phyloP scores from a whole-genome alignment of 2,113 vertebrate genomes.

The Archilochus colubris region DNA sequence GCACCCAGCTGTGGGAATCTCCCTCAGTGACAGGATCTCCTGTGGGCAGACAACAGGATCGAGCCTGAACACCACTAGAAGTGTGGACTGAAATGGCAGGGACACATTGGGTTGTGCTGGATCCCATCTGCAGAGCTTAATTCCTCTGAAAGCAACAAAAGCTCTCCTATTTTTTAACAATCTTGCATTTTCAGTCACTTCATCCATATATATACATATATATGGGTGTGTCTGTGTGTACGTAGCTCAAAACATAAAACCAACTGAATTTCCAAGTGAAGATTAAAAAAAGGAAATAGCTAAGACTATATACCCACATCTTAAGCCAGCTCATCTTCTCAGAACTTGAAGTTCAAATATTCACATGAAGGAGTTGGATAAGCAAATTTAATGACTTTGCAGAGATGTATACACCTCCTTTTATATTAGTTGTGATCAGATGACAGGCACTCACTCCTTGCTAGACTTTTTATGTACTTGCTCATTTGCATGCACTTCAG shows the following conservation, averaged over 20 bases:
- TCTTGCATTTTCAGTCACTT: not conserved
- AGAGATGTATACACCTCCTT: not conserved
- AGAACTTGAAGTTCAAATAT: slow-evolving; percentile 27
- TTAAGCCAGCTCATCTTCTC: slow-evolving; percentile 32
- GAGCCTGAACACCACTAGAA: fast-evolving
- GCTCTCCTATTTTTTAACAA: not conserved
- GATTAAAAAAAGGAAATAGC: slow-evolving; percentile 13
- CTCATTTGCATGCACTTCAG: slow-evolving; percentile 69
- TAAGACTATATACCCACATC: not conserved
- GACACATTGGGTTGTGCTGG: not conserved
- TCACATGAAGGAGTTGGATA: not conserved
- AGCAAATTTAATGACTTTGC: slow-evolving; percentile 30
- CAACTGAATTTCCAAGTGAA: slow-evolving; percentile 11
- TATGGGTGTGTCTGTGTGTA: not conserved
- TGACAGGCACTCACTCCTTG: slow-evolving; percentile 1
- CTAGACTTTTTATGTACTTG: slow-evolving; percentile 34
- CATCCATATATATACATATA: not conserved
- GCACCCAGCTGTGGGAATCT: not conserved
- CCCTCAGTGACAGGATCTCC: not conserved
- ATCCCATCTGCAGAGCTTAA: not conserved
- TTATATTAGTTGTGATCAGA: slow-evolving; percentile 33
- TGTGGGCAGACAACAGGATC: not conserved
- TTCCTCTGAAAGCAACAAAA: slow-evolving; percentile 6
- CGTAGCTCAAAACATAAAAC: slow-evolving; percentile 6
- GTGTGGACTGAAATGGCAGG: fast-evolving